A percentile compares a stretch with the other conserved stretches of the same genome.
phyloP scores from a whole-genome alignment of 2,888 invertebrate species.

The Drosophila percnosoma region DNA sequence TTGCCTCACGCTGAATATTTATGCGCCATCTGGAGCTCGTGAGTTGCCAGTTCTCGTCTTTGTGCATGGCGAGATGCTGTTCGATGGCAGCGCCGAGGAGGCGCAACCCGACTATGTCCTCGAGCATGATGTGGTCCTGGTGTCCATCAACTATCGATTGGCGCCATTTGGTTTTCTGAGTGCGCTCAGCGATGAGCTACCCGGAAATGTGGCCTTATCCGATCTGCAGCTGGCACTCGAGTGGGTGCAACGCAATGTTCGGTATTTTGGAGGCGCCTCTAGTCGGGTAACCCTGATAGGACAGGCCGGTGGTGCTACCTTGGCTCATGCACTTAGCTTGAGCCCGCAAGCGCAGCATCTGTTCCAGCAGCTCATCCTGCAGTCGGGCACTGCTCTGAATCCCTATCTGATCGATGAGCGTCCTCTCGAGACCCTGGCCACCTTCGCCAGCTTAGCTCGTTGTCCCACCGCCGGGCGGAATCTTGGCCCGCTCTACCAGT shows the following conservation, averaged over 20 bases:
- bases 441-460: slow-evolving; percentile 83
- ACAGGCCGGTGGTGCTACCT: slow-evolving; percentile 86
- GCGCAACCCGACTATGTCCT: slow-evolving; percentile 85
- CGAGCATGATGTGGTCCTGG: slow-evolving; percentile 85
- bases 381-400: slow-evolving; percentile 86
- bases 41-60: slow-evolving; percentile 84
- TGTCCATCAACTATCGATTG: slow-evolving; percentile 86
- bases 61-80: slow-evolving; percentile 85
- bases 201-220: slow-evolving; percentile 87
- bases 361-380: slow-evolving; percentile 86
- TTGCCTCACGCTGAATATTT: slow-evolving; percentile 81
- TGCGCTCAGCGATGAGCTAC: slow-evolving; percentile 85
- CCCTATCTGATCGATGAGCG: slow-evolving; percentile 85
- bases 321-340: slow-evolving; percentile 85
- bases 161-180: slow-evolving; percentile 86
- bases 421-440: slow-evolving; percentile 82
- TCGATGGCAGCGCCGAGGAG: slow-evolving; percentile 83
- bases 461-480: slow-evolving; percentile 65
- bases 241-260: slow-evolving; percentile 86
- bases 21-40: slow-evolving; percentile 72
- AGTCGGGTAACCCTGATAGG: slow-evolving; percentile 86
- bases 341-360: slow-evolving; percentile 84
- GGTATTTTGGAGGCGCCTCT: slow-evolving; percentile 86
- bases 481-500: slow-evolving; percentile 51
- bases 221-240: slow-evolving; percentile 86